Evolutionary conservation across 2,888 invertebrate genomes (phyloP).

Genomic region (Ecdyonurus torrentis): DNA sequence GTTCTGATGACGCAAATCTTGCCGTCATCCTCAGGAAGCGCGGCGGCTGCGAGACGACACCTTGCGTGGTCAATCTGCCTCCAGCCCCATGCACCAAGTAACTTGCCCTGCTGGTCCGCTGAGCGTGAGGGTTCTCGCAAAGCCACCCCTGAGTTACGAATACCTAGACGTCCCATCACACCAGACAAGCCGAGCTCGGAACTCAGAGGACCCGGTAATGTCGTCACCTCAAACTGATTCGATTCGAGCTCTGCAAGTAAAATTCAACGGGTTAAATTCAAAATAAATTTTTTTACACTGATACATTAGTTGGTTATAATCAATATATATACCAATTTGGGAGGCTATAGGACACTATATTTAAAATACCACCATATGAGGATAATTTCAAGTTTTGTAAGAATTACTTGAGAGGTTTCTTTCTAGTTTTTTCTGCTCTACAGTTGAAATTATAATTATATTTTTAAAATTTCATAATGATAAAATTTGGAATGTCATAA

Average conservation of each 20-base stretch:
- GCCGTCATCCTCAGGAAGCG: slow-evolving; percentile 34
- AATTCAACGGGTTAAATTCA: background rate
- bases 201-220: background rate
- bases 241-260: background rate
- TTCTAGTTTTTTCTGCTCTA: too few relatives aligned
- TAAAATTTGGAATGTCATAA: too few relatives aligned
- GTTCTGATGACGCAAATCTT: slow-evolving; percentile 41
- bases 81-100: slow-evolving; percentile 35
- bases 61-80: slow-evolving; percentile 32
- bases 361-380: too few relatives aligned
- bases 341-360: too few relatives aligned
- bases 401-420: too few relatives aligned
- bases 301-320: too few relatives aligned
- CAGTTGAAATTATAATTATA: too few relatives aligned
- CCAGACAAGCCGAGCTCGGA: background rate
- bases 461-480: too few relatives aligned
- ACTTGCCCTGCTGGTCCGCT: background rate
- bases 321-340: too few relatives aligned
- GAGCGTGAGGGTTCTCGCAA: background rate
- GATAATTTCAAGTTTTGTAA: too few relatives aligned
- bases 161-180: background rate
- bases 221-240: background rate
- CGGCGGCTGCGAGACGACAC: slow-evolving; percentile 33
- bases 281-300: too few relatives aligned
- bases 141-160: background rate